Conservation (phyloP, 2,888 invertebrate species). For the Euzophera pinguis region DNA sequence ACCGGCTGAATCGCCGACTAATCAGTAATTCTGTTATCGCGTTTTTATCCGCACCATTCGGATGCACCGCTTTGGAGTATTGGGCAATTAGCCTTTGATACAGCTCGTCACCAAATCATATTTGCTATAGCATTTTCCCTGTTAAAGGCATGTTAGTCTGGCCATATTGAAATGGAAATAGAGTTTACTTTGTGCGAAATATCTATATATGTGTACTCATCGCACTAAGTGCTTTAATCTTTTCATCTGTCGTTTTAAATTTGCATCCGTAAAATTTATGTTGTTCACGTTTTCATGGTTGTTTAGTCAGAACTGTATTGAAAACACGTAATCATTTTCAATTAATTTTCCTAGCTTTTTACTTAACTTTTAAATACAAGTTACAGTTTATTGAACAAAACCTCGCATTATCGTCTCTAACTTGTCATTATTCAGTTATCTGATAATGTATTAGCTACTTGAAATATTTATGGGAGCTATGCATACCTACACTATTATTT, state of each 20-base stretch:
- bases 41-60: constrained; percentile 18
- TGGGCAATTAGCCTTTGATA: constrained; percentile 67
- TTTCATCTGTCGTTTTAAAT: constrained; percentile 5
- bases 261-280: background rate
- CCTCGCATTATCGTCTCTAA: too few species aligned
- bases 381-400: too few species aligned
- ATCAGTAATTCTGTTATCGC: constrained; percentile 6
- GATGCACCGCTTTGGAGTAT: constrained; percentile 32
- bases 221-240: constrained; percentile 16
- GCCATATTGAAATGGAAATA: constrained; percentile 56
- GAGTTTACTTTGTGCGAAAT: constrained; percentile 46
- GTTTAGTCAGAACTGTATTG: too few species aligned
- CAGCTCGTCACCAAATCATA: constrained; percentile 60
- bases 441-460: too few species aligned
- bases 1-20: background rate
- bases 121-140: constrained; percentile 56
- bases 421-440: too few species aligned
- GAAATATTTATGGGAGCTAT: too few species aligned
- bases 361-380: too few species aligned
- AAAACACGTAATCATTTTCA: too few species aligned
- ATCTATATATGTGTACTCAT: constrained; percentile 30
- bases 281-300: too few species aligned
- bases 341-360: too few species aligned
- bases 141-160: constrained; percentile 53
- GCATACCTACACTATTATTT: too few species aligned